Evolutionary conservation across 1,140 invertebrate genomes (phyloP).

Genomic region (Sarcophaga peregrina): DNA sequence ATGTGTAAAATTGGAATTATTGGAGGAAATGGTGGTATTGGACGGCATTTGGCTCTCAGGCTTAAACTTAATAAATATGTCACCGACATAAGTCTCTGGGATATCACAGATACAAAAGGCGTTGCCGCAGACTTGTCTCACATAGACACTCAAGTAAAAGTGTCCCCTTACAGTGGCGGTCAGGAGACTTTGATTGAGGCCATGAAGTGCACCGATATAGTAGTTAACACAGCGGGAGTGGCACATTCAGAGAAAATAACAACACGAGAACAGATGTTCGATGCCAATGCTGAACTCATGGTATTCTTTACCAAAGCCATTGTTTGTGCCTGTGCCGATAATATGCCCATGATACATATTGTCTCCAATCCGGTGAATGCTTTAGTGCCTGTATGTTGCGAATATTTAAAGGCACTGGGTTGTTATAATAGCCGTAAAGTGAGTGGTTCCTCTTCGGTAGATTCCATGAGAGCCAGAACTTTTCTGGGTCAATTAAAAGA

Average conservation of each 20-base stretch:
- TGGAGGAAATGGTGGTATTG: constrained; percentile 21
- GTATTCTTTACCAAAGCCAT: background rate
- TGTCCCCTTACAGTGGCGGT: background rate
- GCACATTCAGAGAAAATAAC: background rate
- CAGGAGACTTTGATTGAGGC: background rate
- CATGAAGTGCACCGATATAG: constrained; percentile 6
- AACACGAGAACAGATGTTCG: constrained; percentile 19
- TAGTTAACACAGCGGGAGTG: background rate
- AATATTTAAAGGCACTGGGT: background rate
- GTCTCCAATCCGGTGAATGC: constrained; percentile 22
- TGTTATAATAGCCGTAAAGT: constrained; percentile 90
- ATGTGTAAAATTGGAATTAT: constrained; percentile 22
- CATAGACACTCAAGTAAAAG: background rate
- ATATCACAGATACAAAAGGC: background rate
- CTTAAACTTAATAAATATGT: constrained; percentile 17
- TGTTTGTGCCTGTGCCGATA: background rate
- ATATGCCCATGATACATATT: background rate
- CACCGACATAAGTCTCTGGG: background rate
- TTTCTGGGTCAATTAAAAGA: constrained; percentile 88
- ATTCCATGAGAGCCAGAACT: constrained; percentile 92
- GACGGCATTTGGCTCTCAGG: background rate
- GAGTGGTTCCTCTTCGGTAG: constrained; percentile 94
- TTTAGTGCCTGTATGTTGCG: background rate
- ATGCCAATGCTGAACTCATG: constrained; percentile 21
- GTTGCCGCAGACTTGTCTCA: background rate